Evolutionary conservation across 2,797 vertebrate genomes (phyloP).

Genomic region (Moxostoma hubbsi): DNA sequence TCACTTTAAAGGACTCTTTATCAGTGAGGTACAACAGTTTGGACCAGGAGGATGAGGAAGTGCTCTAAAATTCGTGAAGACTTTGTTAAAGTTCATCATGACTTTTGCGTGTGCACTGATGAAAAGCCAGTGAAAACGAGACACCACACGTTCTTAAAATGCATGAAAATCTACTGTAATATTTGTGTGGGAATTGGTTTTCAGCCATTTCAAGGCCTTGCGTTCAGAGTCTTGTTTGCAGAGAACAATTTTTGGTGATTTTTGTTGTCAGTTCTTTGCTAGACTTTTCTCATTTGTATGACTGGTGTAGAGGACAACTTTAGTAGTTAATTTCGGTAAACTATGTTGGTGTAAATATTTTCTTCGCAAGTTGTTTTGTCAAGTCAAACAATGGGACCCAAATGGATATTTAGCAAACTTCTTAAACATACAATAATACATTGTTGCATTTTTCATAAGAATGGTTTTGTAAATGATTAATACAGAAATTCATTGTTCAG

Average conservation of each 20-base stretch:
- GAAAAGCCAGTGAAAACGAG: background rate
- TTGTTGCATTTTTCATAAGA: too few species aligned
- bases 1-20: conserved; percentile 28
- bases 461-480: too few species aligned
- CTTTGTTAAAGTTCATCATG: background rate
- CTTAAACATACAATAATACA: too few species aligned
- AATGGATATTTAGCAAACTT: too few species aligned
- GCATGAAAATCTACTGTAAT: background rate
- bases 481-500: too few species aligned
- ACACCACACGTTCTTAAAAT: background rate
- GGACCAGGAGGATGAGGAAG: conserved; percentile 45
- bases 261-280: background rate
- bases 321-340: background rate
- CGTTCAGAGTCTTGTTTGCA: background rate
- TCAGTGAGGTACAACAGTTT: conserved; percentile 34
- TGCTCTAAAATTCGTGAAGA: conserved; percentile 13
- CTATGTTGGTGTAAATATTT: background rate
- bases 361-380: background rate
- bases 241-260: background rate
- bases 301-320: background rate
- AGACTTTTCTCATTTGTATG: background rate
- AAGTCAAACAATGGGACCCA: background rate
- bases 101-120: too few species aligned
- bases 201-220: background rate
- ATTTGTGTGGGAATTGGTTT: background rate